Evolutionary conservation across 2,888 invertebrate species (phyloP).

Genomic region (Ophion ellenae): DNA sequence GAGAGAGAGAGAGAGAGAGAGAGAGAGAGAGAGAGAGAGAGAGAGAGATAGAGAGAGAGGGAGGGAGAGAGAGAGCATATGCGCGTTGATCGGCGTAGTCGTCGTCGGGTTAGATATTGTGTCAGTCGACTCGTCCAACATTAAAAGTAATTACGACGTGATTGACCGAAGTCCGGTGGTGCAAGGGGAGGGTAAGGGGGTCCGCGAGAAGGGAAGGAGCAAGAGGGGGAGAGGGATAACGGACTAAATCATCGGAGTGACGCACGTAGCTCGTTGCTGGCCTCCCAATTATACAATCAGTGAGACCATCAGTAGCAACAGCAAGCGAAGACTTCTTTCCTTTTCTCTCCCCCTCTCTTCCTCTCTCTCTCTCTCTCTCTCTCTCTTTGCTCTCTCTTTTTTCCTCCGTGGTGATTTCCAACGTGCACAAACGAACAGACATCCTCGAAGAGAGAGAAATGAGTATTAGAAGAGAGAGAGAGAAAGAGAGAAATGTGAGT

Average conservation of each 20-base stretch:
- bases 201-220: constrained; percentile 34
- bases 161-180: constrained; percentile 81
- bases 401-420: background rate
- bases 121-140: constrained; percentile 83
- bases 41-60: constrained; percentile 47
- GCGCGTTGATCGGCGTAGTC: constrained; percentile 79
- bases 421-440: background rate
- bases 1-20: constrained; percentile 49
- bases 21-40: constrained; percentile 35
- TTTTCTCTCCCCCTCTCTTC: constrained; percentile 47
- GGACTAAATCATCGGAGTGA: constrained; percentile 82
- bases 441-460: constrained; percentile 21
- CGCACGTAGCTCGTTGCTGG: constrained; percentile 83
- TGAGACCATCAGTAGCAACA: constrained; percentile 65
- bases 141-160: constrained; percentile 84
- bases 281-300: constrained; percentile 83
- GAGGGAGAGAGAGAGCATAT: constrained; percentile 30
- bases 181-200: constrained; percentile 75
- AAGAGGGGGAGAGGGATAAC: constrained; percentile 74
- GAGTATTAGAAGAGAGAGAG: background rate
- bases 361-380: constrained; percentile 21
- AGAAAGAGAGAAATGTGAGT: too few relatives aligned
- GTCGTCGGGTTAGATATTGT: constrained; percentile 82
- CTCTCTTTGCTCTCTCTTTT: background rate
- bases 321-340: constrained; percentile 21